Conservation (phyloP, 2,888 invertebrate species). For the Mesorhabditis sp. region DNA sequence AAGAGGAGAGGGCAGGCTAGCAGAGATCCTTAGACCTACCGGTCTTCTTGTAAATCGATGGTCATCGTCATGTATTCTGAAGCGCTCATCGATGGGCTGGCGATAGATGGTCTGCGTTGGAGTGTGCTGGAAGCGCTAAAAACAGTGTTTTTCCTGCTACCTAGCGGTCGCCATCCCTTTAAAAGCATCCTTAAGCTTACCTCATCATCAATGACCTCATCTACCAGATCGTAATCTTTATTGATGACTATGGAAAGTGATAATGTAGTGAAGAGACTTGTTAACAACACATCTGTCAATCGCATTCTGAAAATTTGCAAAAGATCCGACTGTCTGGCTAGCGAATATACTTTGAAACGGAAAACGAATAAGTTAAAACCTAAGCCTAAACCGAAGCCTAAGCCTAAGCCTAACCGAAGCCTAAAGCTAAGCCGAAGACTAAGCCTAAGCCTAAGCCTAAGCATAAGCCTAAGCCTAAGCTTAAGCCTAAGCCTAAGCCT, state of each 20-base stretch:
- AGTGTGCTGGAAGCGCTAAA: not conserved
- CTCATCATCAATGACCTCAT: not conserved
- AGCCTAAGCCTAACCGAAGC: not conserved
- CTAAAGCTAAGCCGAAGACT: not conserved
- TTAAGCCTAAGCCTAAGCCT: slow-evolving; percentile 4
- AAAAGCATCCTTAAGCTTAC: not conserved
- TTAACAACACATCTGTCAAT: too few species aligned
- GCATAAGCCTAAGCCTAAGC: not conserved
- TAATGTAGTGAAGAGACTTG: too few species aligned
- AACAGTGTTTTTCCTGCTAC: not conserved
- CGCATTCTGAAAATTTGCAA: too few species aligned
- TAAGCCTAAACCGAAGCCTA: not conserved
- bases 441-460: slow-evolving; percentile 3
- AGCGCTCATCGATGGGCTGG: not conserved
- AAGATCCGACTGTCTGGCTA: too few species aligned
- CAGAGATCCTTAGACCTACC: not conserved
- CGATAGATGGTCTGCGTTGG: not conserved
- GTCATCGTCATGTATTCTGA: not conserved
- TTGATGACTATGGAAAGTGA: not conserved
- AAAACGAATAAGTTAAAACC: not conserved
- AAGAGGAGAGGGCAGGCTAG: not conserved
- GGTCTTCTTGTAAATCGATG: too few species aligned
- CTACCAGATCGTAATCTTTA: not conserved
- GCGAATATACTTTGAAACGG: too few species aligned
- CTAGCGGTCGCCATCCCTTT: too few species aligned